Base-by-base conservation (phyloP, 2,797 vertebrate species). In the Paramormyrops hopkinsi region DNA sequence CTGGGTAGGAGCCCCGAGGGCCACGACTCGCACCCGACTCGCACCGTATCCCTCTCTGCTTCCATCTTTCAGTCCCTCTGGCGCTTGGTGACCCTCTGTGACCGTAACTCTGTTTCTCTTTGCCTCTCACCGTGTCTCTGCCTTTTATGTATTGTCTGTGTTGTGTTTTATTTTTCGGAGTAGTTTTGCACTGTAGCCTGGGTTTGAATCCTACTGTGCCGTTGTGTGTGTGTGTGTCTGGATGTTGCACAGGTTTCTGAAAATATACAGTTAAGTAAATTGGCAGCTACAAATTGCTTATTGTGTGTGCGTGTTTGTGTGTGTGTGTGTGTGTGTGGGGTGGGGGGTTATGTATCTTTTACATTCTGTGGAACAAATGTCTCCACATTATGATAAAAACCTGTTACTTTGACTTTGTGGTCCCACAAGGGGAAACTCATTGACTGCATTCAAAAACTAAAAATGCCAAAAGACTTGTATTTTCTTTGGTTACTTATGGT, bases 1-100 rank as follows among this genome's bases (percentile, higher is more conserved):
- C 96, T 99, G 65, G 98, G 98, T 99, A 95, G 97, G 97, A 92
- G 17, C 29, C 3, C 25, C 2, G 73, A 7, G 73, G 76, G 19
- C 41, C 76, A 19, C 7, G 37, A 44, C 29, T 44, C 2, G 0
- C 33, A 44, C 73, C 6, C 7, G 37, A 44, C 29, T 44, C 2
- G 0, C 33, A 44, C 73, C 6, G 5, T 8, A 4, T 37, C 5
- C 50, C 9, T 54, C 22, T 54, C 51, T 37, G 25, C 11, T 29
- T 7, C 3, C 0, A 1, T 82, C 37, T 82, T 44, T n/a, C 76
- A 46, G 37, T 82, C 17, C 41, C 76, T 46, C 41, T 82, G 76
- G 6, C 9, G 41, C 19, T n/a, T 8, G 8, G 76, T 82, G 41
- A 82, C 19, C 14, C 73, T 44, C 11, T 82, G 65, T 46, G 41